phyloP scores from a whole-genome alignment of 2,797 vertebrate species.

The Xiphophorus birchmanni region DNA sequence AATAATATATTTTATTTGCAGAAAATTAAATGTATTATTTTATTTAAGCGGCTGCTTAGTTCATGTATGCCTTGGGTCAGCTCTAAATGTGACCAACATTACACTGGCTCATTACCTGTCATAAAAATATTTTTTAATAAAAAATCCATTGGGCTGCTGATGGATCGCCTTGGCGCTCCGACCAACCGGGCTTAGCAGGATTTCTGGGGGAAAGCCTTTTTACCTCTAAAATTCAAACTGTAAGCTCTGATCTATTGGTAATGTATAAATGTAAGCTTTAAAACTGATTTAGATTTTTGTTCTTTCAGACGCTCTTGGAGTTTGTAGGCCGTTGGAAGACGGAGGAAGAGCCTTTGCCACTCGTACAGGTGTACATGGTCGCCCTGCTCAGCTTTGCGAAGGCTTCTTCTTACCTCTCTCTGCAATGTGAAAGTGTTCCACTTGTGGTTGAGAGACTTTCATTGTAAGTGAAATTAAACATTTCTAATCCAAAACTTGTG shows the following conservation, averaged over 20 bases:
- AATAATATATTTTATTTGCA: too few species aligned
- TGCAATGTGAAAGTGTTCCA: conserved; percentile 90
- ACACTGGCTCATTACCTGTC: too few species aligned
- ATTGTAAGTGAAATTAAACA: conserved; percentile 85
- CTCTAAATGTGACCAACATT: too few species aligned
- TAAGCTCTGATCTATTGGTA: neutral
- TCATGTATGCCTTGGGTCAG: too few species aligned
- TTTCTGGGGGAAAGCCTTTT: neutral
- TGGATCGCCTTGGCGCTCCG: too few species aligned
- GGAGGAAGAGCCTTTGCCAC: conserved; percentile 89
- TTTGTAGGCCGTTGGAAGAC: conserved; percentile 91
- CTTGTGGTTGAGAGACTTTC: conserved; percentile 92
- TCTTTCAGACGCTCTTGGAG: conserved; percentile 87
- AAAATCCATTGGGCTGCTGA: too few species aligned
- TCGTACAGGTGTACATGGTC: conserved; percentile 90
- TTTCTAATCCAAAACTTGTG: neutral
- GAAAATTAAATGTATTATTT: too few species aligned
- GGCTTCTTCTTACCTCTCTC: conserved; percentile 87
- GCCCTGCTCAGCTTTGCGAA: conserved; percentile 90
- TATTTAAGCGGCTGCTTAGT: too few species aligned
- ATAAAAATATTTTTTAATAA: too few species aligned
- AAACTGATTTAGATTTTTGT: neutral
- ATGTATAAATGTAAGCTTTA: neutral
- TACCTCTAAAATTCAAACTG: neutral
- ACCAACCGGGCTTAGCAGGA: too few species aligned